A percentile compares a stretch with the other conserved stretches of the same genome.
phyloP scores from a whole-genome alignment of 1,140 invertebrate genomes.

The Calliopsis andreniformis region DNA sequence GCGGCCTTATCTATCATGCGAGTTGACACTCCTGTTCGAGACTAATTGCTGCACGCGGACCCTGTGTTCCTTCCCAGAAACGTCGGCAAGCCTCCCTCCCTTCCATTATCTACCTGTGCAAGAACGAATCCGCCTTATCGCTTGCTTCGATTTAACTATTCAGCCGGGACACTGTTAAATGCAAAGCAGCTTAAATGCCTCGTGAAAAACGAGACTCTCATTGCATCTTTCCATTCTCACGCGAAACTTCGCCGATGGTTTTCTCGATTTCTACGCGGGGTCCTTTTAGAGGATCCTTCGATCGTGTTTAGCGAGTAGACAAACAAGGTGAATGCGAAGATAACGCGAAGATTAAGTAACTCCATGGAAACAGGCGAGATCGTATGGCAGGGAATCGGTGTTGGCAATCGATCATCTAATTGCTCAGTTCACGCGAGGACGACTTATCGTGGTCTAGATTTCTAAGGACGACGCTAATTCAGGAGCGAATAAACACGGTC shows the following conservation, averaged over 20 bases:
- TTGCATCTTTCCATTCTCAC: not conserved
- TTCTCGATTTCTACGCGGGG: not conserved
- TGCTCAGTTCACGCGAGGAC: not conserved
- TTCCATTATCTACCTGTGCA: not conserved
- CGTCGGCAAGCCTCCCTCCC: not conserved
- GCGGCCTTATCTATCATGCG: conserved; percentile 13
- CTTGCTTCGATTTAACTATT: not conserved
- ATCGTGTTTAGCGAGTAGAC: no score
- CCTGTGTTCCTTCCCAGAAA: not conserved
- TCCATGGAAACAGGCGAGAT: no score
- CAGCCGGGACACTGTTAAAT: conserved; percentile 10
- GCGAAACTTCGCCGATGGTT: not conserved
- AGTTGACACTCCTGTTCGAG: conserved; percentile 3
- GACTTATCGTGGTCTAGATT: not conserved
- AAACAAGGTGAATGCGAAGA: no score
- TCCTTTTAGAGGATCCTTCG: not conserved
- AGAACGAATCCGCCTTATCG: conserved; percentile 21
- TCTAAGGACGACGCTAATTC: not conserved
- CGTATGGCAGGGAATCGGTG: not conserved
- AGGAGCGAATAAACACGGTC: not conserved
- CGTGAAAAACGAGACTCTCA: conserved; percentile 7
- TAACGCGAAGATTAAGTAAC: no score
- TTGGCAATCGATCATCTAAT: conserved; percentile 5
- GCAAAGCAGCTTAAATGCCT: conserved; percentile 4
- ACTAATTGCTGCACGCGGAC: conserved; percentile 23